Percentiles rank a stretch among this genome's conserved stretches.
Conservation (phyloP, 1,140 invertebrate genomes). For the Leguminivora glycinivorella region DNA sequence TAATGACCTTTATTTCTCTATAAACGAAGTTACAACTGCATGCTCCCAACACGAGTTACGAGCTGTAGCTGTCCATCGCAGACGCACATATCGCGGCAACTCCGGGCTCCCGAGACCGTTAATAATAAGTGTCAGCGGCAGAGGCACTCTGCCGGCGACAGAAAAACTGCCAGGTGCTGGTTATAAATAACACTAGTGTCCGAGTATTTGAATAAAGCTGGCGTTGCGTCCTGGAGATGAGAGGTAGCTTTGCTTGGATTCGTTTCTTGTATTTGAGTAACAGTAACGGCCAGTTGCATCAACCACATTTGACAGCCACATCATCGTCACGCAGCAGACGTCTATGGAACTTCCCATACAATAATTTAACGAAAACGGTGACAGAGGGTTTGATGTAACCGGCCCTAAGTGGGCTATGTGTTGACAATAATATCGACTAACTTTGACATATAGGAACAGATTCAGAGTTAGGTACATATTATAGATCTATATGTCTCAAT, state of each 20-base stretch:
- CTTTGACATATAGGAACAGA: too few species aligned
- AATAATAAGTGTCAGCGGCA: slow-evolving; percentile 3
- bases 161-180: background rate
- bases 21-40: background rate
- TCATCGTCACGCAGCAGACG: too few species aligned
- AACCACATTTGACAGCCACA: too few species aligned
- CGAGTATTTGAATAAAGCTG: background rate
- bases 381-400: too few species aligned
- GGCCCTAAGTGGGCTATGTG: too few species aligned
- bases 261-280: too few species aligned
- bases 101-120: background rate
- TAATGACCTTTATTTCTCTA: background rate
- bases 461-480: too few species aligned
- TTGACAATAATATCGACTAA: too few species aligned
- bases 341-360: too few species aligned
- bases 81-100: background rate
- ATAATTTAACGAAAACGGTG: too few species aligned
- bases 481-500: too few species aligned
- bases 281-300: too few species aligned
- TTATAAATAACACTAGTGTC: slow-evolving; percentile 7
- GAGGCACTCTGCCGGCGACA: background rate
- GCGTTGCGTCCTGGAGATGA: background rate
- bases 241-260: background rate
- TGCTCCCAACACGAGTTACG: slow-evolving; percentile 2
- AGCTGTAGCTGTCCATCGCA: background rate